Percentiles rank a stretch among this genome's conserved stretches.
These are phyloP conservation scores for Quiscalus mexicanus DNA, from an alignment of 2,113 vertebrate genomes.

Conservation along the genomic window DNA sequence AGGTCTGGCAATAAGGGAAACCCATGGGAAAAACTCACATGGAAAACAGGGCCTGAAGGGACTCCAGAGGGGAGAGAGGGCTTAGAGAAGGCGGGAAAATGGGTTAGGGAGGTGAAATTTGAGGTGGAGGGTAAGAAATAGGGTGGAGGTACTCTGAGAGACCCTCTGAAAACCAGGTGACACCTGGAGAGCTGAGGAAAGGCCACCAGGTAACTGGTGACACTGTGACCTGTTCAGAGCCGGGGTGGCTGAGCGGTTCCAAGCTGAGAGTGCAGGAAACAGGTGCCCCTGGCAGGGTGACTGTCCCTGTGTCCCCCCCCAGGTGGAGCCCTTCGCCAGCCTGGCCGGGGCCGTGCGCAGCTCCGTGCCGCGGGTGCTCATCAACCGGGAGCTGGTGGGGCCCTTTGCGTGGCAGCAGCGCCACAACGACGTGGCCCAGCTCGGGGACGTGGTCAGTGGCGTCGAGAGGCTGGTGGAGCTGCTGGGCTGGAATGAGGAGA, in stretches of 20 bases:
- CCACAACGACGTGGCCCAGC: conserved; percentile 78
- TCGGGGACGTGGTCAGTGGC: conserved; percentile 85
- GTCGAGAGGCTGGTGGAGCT: conserved; percentile 81
- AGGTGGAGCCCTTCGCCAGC: conserved; percentile 96
- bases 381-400: conserved; percentile 89
- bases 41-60: neutral
- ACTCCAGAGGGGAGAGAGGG: neutral
- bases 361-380: conserved; percentile 86
- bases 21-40: neutral
- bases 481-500: conserved; percentile 84
- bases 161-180: neutral
- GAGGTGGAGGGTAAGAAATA: neutral
- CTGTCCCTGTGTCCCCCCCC: neutral
- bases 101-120: neutral
- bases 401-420: conserved; percentile 76
- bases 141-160: neutral
- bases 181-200: neutral
- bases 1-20: conserved; percentile 74
- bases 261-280: rapidly evolving
- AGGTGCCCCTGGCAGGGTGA: neutral
- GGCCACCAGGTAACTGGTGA: neutral
- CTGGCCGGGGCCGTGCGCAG: conserved; percentile 78
- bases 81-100: neutral
- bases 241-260: rapidly evolving
- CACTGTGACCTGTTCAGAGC: neutral